Evolutionary conservation across 2,888 invertebrate species (phyloP).

Genomic region (Melieria crassipennis): DNA sequence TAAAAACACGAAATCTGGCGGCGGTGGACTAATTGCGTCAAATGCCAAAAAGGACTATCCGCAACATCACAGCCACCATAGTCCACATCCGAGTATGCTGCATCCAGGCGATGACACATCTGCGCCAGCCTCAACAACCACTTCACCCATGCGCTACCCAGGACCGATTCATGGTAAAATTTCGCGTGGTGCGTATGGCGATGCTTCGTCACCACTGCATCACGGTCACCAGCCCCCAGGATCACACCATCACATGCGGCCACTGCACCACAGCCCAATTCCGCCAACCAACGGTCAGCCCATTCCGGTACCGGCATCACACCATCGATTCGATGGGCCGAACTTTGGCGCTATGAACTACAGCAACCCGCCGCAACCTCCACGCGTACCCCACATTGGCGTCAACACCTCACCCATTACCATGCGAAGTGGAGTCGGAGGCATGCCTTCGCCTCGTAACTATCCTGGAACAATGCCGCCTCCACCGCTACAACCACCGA

Average conservation of each 20-base stretch:
- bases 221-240: constrained; percentile 9
- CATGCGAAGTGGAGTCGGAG: constrained; percentile 38
- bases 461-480: constrained; percentile 37
- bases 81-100: constrained; percentile 29
- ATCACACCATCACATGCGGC: constrained; percentile 26
- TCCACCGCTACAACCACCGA: constrained; percentile 40
- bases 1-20: constrained; percentile 65
- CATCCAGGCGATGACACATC: constrained; percentile 35
- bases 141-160: constrained; percentile 49
- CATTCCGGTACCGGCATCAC: constrained; percentile 39
- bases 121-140: constrained; percentile 42
- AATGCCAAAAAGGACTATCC: constrained; percentile 39
- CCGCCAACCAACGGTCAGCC: constrained; percentile 36
- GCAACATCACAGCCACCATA: constrained; percentile 25
- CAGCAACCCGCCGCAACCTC: constrained; percentile 18
- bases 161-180: constrained; percentile 24
- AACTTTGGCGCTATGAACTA: constrained; percentile 35
- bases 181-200: constrained; percentile 23
- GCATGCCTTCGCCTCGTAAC: constrained; percentile 30
- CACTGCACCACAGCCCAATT: constrained; percentile 48
- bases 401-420: constrained; percentile 30
- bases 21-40: constrained; percentile 36
- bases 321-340: constrained; percentile 37
- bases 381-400: constrained; percentile 20
- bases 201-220: constrained; percentile 23